phyloP scores from a whole-genome alignment of 2,888 invertebrate genomes.

The Podabrus alpinus region DNA sequence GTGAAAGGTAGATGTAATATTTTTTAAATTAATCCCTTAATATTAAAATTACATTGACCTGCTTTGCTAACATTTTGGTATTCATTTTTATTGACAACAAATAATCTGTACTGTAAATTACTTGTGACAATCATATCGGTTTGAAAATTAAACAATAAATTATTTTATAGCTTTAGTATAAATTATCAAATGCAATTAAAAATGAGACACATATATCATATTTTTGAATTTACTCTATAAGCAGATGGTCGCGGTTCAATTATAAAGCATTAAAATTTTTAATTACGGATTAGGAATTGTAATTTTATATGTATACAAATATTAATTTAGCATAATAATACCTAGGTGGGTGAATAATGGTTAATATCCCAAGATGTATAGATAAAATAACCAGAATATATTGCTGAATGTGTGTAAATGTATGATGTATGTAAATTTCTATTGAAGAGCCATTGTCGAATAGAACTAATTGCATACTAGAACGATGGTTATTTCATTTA shows the following conservation, averaged over 20 bases:
- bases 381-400: not conserved
- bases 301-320: not conserved
- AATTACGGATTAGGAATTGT: not conserved
- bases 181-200: not conserved
- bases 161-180: not conserved
- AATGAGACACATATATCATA: not conserved
- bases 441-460: constrained; percentile 20
- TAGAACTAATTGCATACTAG: constrained; percentile 23
- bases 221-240: not conserved
- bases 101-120: not conserved
- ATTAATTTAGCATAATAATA: not conserved
- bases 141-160: not conserved
- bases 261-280: not conserved
- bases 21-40: not conserved
- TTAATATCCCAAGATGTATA: constrained; percentile 3
- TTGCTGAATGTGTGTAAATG: constrained; percentile 1
- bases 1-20: not conserved
- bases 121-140: not conserved
- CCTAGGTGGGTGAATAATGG: not conserved
- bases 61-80: not conserved
- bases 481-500: constrained; percentile 19
- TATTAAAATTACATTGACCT: not conserved
- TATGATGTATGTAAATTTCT: constrained; percentile 20
- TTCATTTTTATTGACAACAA: not conserved
- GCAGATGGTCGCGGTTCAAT: not conserved